Conservation (phyloP, 35 echinoderm and acorn worm species). For the Stichopus chloronotus region DNA sequence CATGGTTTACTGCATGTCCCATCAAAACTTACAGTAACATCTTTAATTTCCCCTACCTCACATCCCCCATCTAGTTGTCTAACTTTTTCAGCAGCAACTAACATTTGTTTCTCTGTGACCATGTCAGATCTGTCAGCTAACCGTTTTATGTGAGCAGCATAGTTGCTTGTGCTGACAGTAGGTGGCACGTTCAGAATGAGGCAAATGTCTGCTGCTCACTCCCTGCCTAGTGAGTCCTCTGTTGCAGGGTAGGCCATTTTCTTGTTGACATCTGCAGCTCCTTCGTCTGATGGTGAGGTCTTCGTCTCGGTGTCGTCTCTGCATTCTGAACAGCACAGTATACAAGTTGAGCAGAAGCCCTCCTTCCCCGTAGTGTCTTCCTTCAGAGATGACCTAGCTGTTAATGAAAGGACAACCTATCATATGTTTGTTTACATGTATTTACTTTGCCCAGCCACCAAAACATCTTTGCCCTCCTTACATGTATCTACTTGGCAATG, state of each 20-base stretch:
- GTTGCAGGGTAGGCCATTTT: background rate
- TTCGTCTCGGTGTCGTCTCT: background rate
- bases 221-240: background rate
- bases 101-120: background rate
- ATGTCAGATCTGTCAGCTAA: conserved; percentile 4
- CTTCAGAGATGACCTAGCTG: background rate
- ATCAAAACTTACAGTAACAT: conserved; percentile 51
- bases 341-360: background rate
- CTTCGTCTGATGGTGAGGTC: background rate
- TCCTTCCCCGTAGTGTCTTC: background rate
- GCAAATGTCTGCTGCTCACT: background rate
- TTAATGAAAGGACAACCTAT: background rate
- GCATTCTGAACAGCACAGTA: background rate
- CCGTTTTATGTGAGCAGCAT: background rate
- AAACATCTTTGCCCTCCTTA: background rate
- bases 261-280: background rate
- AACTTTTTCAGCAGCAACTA: background rate
- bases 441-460: background rate
- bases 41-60: conserved; percentile 23
- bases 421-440: background rate
- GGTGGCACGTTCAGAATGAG: background rate
- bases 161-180: conserved; percentile 2
- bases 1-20: conserved; percentile 50
- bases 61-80: background rate
- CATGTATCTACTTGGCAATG: background rate